phyloP scores from a whole-genome alignment of 2,797 vertebrate species.

The Myotis findleyi region DNA sequence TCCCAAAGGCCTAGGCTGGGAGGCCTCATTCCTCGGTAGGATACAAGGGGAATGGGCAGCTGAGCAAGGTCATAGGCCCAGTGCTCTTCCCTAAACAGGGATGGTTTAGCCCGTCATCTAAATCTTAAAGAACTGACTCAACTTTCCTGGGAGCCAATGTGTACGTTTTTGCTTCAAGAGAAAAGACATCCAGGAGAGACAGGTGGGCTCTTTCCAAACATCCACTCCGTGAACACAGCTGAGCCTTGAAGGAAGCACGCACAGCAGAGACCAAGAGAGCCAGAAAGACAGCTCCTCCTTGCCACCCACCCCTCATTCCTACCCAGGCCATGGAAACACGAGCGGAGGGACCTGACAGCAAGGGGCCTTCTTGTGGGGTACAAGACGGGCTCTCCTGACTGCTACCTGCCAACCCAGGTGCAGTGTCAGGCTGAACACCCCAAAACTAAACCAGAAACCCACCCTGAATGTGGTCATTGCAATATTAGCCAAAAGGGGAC shows the following conservation, averaged over 20 bases:
- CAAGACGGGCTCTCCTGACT: neutral
- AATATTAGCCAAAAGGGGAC: neutral
- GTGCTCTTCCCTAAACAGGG: neutral
- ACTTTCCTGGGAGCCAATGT: neutral
- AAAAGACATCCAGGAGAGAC: neutral
- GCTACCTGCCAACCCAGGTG: neutral
- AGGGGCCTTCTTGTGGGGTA: neutral
- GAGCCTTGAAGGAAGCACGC: neutral
- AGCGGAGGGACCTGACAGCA: neutral
- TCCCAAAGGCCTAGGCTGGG: neutral
- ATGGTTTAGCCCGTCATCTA: neutral
- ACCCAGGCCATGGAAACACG: neutral
- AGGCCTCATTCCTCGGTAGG: neutral
- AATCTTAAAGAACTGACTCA: neutral
- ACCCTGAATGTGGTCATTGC: neutral
- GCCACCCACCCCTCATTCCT: neutral
- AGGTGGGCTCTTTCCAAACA: fast-evolving
- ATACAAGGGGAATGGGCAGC: neutral
- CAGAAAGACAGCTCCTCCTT: neutral
- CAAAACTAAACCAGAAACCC: neutral
- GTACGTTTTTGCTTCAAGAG: neutral
- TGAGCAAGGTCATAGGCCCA: neutral
- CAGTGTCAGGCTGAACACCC: neutral
- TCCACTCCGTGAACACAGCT: neutral
- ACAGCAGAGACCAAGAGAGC: neutral